phyloP scores from a whole-genome alignment of 2,797 vertebrate species.

The Sarcophilus harrisii region DNA sequence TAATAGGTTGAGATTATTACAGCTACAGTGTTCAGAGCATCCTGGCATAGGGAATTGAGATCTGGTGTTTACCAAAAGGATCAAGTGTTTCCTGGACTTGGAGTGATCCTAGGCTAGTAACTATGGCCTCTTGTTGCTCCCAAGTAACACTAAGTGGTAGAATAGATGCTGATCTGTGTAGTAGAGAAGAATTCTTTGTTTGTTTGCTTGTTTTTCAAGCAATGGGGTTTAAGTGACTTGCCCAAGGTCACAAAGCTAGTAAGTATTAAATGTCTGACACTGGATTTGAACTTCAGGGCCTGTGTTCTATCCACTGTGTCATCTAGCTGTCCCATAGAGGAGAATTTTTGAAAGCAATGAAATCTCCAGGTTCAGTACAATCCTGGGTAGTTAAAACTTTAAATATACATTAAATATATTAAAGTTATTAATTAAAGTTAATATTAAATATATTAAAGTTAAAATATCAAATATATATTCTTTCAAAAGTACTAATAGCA shows the following conservation, averaged over 20 bases:
- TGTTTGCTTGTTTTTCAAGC: too few relatives aligned
- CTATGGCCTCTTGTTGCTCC: background rate
- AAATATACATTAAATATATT: too few relatives aligned
- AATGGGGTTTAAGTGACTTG: too few relatives aligned
- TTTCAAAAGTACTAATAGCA: conserved; percentile 33
- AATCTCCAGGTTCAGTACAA: conserved; percentile 16
- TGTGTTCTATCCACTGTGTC: too few relatives aligned
- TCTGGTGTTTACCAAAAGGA: background rate
- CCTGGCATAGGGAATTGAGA: conserved; percentile 22
- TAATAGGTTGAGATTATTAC: conserved; percentile 34
- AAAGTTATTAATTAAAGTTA: too few relatives aligned
- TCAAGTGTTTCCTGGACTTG: conserved; percentile 55
- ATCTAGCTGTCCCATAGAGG: background rate
- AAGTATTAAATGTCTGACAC: too few relatives aligned
- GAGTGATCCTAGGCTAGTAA: conserved; percentile 18
- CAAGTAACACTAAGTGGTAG: conserved; percentile 18
- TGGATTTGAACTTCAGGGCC: too few relatives aligned
- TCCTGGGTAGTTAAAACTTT: background rate
- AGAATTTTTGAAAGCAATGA: background rate
- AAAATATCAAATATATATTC: conserved; percentile 32
- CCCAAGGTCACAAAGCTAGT: too few relatives aligned
- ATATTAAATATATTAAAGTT: too few relatives aligned
- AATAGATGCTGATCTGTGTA: background rate
- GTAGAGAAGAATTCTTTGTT: too few relatives aligned
- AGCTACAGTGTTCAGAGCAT: conserved; percentile 35